Percentiles rank a stretch among this genome's conserved stretches.
Conservation (phyloP, 1,140 invertebrate species). For the Polyergus mexicanus region DNA sequence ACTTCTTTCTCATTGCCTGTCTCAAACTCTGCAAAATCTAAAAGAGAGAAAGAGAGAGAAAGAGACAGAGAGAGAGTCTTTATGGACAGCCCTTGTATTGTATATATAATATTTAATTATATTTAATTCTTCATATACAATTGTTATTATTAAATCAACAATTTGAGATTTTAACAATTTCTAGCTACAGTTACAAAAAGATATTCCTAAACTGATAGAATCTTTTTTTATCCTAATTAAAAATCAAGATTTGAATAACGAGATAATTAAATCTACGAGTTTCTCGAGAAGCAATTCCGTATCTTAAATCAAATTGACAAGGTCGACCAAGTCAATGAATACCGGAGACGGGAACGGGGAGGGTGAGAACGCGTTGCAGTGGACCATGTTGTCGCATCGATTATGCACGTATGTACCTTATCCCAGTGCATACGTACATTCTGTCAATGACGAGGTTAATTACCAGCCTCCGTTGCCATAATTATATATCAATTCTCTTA, state of each 20-base stretch:
- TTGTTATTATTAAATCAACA: background rate
- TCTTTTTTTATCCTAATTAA: background rate
- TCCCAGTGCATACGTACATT: slow-evolving; percentile 74
- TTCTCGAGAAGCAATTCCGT: slow-evolving; percentile 18
- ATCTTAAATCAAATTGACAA: slow-evolving; percentile 68
- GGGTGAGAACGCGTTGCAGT: slow-evolving; percentile 54
- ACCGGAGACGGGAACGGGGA: background rate
- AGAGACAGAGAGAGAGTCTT: too few species aligned
- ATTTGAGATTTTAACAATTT: background rate
- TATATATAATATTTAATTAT: too few species aligned
- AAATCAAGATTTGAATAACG: slow-evolving; percentile 13
- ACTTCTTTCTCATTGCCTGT: too few species aligned
- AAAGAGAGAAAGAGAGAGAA: too few species aligned
- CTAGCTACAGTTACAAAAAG: background rate
- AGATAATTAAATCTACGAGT: slow-evolving; percentile 28
- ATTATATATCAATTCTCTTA: slow-evolving; percentile 30
- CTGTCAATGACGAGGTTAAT: slow-evolving; percentile 79
- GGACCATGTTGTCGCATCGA: slow-evolving; percentile 80
- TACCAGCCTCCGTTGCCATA: slow-evolving; percentile 14
- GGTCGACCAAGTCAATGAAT: slow-evolving; percentile 63
- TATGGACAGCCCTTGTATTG: too few species aligned
- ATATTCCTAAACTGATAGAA: background rate
- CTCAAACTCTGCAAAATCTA: too few species aligned
- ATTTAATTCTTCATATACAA: background rate
- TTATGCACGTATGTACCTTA: slow-evolving; percentile 79